phyloP scores from a whole-genome alignment of 2,888 invertebrate species.

The Lumbricus terrestris region DNA sequence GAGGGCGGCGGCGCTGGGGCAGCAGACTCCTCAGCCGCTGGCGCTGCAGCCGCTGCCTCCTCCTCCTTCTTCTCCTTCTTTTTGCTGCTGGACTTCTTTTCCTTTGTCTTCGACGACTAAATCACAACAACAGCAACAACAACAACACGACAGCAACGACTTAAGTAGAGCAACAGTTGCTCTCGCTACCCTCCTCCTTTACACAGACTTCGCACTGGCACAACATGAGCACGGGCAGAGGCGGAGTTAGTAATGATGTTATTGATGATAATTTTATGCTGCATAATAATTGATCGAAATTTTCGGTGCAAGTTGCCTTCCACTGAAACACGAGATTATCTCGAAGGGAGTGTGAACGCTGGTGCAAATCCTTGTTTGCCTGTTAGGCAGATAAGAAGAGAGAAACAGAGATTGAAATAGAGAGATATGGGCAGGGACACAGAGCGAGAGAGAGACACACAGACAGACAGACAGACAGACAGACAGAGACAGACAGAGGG shows the following conservation, averaged over 20 bases:
- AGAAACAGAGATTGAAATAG: background rate
- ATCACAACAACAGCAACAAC: background rate
- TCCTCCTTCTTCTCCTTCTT: slow-evolving; percentile 32
- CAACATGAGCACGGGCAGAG: too few relatives aligned
- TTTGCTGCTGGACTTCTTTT: slow-evolving; percentile 38
- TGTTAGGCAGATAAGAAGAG: background rate
- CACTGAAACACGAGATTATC: background rate
- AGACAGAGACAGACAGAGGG: background rate
- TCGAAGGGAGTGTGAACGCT: background rate
- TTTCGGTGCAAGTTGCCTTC: background rate
- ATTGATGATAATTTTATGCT: too few relatives aligned
- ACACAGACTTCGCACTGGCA: too few relatives aligned
- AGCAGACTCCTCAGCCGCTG: slow-evolving; percentile 27
- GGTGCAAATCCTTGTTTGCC: background rate
- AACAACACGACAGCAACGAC: background rate
- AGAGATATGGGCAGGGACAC: background rate
- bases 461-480: background rate
- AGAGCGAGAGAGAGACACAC: background rate
- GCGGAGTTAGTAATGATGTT: background rate
- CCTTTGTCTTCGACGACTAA: slow-evolving; percentile 33
- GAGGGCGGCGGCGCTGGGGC: slow-evolving; percentile 26
- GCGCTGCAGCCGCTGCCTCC: background rate
- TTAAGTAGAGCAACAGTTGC: background rate
- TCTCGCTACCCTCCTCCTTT: background rate
- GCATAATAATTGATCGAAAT: background rate